Base-by-base conservation (phyloP, 2,888 invertebrate genomes). In the Exocentrus adspersus region DNA sequence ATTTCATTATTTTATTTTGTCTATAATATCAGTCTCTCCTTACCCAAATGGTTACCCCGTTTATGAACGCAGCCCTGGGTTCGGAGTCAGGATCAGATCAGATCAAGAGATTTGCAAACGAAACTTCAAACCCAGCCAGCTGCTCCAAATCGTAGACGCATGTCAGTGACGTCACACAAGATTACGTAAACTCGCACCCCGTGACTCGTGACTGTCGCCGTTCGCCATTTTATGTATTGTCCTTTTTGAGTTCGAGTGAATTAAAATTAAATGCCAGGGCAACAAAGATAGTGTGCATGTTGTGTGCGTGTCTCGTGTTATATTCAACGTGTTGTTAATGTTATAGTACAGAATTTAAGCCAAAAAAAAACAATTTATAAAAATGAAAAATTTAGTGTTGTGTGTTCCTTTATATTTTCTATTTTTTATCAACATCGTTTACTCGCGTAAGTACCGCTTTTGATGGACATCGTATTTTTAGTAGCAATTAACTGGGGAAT, bases 201-300 rank as follows among this genome's bases (percentile, higher is more conserved):
- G 79, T 79, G 79, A 79, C 75, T 78, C 79, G 79, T 79, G 79
- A 79, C 75, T 77, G 75, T 76, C 78, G 79, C 79, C 78, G 77
- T 79, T 79, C 78, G 37, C 37, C 37, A 37, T 37, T 37, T 37
- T 37, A 37, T 79, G 74, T 72, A 75, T 67, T 68, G 72, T 72
- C 71, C 68, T 69, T 74, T 74, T 75, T 71, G 70, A 75, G 71
- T 75, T 71, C n/a, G 70, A 75, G 70, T 69, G 74, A 72, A 71
- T 75, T 75, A 72, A 75, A 72, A 71, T 75, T 75, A 72, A 75
- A 73, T 77, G 75, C 67, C 65, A 73, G 71, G 67, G 68, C 70
- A 68, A 67, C 68, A 69, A 71, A 72, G 74, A 69, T 72, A 75
- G 74, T 73, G 75, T 75, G 74, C 64, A 72, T 76, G 75, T 69